Conservation (phyloP, 2,888 invertebrate genomes). For the Ecdyonurus torrentis region DNA sequence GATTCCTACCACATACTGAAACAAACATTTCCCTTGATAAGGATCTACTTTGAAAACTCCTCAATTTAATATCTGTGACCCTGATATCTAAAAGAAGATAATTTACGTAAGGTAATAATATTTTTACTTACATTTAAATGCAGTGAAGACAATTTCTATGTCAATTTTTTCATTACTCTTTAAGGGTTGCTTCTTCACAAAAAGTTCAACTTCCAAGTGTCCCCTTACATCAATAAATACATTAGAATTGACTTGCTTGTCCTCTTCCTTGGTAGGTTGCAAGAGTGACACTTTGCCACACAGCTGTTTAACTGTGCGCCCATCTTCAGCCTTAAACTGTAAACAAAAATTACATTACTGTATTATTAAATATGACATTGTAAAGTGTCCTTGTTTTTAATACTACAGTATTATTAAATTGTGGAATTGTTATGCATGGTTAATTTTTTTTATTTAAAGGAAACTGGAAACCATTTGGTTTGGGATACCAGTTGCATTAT, state of each 20-base stretch:
- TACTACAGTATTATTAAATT: too few species aligned
- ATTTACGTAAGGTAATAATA: neutral
- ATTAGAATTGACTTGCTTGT: slow-evolving; percentile 15
- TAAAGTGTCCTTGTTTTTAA: too few species aligned
- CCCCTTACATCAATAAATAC: slow-evolving; percentile 21
- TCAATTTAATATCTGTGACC: neutral
- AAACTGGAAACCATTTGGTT: too few species aligned
- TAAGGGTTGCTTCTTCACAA: slow-evolving; percentile 23
- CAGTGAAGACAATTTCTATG: slow-evolving; percentile 30
- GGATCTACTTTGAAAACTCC: too few species aligned
- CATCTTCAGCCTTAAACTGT: slow-evolving; percentile 23
- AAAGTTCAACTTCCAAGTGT: slow-evolving; percentile 27
- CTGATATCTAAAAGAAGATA: neutral
- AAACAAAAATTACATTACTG: too few species aligned
- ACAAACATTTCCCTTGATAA: too few species aligned
- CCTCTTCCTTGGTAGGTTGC: slow-evolving; percentile 2
- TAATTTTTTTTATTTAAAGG: too few species aligned
- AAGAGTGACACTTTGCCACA: slow-evolving; percentile 21
- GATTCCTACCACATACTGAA: slow-evolving; percentile 19
- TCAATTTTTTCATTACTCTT: slow-evolving; percentile 21
- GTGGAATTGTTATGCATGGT: too few species aligned
- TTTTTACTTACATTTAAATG: slow-evolving; percentile 25
- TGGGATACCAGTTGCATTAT: too few species aligned
- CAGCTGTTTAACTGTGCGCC: slow-evolving; percentile 19
- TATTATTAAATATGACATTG: too few species aligned